Base-by-base conservation (phyloP, 1,140 invertebrate genomes). In the Zaprionus nigranus region DNA sequence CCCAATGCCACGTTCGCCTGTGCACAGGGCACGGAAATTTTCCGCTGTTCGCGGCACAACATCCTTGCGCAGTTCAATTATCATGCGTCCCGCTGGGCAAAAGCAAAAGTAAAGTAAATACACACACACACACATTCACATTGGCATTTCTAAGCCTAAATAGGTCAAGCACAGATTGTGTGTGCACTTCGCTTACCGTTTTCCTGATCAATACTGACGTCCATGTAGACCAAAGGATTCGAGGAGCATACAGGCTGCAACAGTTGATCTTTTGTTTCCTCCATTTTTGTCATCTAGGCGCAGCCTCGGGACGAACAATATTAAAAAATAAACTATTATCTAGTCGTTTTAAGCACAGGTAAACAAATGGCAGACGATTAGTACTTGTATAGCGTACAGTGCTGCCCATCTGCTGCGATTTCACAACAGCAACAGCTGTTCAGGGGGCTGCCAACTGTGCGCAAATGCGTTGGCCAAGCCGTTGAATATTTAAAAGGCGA, bases 21-120 rank as follows among this genome's bases (percentile, higher is more conserved):
- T 98, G 91, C 98, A 99, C 2, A 99, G 90, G 4, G 95, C 95
- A 81, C 97, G 94, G 93, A 99, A 99, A 94, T 99, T 99, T 93
- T 98, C 97, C 54, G 95, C 96, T 60, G 98, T 99, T 93, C 95
- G 96, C 38, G 98, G 98, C 20, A 97, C 97, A 74, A 97, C 94
- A 94, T 99, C 95, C 86, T 96, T 96, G 80, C 96, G 95, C 51
- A 98, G 93, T 94, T 97, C 95, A 85, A 98, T 96, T 15, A 97
- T 93, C 43, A 98, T 94, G 82, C 97, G 94, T 13, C 98, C 97
- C 88, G 95, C 97, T 96, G 79, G 15, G 73, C 57, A 36, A 67
- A 46, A 66, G 46, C 46, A 51, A 49, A 20, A 51, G 11, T 30
- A 30, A 17, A 57, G 7, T 20, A 20, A 12, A 20, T 36, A 65